Base-by-base conservation (phyloP, 1,140 invertebrate species). In the Drosophila cardini region DNA sequence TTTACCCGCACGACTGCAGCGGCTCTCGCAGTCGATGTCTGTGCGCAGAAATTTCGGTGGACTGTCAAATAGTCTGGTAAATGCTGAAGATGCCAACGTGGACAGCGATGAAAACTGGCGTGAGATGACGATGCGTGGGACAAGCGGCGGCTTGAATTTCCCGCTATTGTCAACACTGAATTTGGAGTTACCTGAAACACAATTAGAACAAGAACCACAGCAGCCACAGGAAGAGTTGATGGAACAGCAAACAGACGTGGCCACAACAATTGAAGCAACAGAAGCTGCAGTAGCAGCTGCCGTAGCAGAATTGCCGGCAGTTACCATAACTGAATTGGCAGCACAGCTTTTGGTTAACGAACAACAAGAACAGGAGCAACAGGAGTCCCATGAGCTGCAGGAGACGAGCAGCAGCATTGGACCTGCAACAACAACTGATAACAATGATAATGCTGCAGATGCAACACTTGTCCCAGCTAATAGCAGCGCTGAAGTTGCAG, bases 1-100 rank as follows among this genome's bases (percentile, higher is more conserved):
- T 9, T 43, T 85, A 16, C 69, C 78, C n/a, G 69, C 52, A 18
- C 74, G 78, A 0, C 32, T 85, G 57, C 77, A 78, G 7, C 82
- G 81, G 6, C 55, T 61, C 0, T 64, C 72, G 0, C 78, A 80
- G 16, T 61, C 52, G 13, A 32, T 50, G 34, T 10, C 64, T 2
- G 45, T 21, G 34, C 56, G 64, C n/a, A 30, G 7, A 8, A 61
- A 34, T 58, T 21, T 15, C 30, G 62, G 18, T 13, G 18, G 30
- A 2, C 21, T 26, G 4, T 5, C 21, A 3, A 26, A 3, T 26
- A 2, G 21, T 26, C 21, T 26, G 21, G 21, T 26, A 26, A 26
- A 26, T 18, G 63, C 30, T 9, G 21, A 42, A 1, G 13, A 21
- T 9, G 10, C 10, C 16, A 36, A 32, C 7, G 30, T 4, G 9